Conservation (phyloP, 2,888 invertebrate genomes). For the Cosmorhoe ocellata region DNA sequence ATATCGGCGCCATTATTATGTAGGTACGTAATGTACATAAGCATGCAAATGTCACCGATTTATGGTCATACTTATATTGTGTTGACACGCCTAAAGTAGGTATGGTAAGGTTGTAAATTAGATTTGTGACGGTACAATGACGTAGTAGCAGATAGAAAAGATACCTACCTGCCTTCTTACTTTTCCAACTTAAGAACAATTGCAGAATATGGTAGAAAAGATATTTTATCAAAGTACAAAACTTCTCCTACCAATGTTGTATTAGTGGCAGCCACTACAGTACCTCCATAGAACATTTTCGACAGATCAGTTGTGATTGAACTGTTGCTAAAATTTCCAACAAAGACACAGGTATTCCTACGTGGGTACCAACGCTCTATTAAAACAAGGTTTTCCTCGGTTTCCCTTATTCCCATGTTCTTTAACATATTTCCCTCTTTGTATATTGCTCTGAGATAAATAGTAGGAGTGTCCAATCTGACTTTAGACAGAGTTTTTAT, state of each 20-base stretch:
- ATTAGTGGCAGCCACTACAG: slow-evolving; percentile 70
- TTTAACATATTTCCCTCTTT: slow-evolving; percentile 84
- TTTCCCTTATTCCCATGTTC: slow-evolving; percentile 86
- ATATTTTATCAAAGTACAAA: slow-evolving; percentile 69
- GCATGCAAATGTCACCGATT: no score
- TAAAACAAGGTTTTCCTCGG: slow-evolving; percentile 85
- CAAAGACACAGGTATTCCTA: slow-evolving; percentile 88
- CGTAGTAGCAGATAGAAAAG: background rate
- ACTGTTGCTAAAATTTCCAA: slow-evolving; percentile 86
- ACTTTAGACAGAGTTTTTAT: slow-evolving; percentile 83
- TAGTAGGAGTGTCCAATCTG: slow-evolving; percentile 85
- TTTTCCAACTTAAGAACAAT: slow-evolving; percentile 72
- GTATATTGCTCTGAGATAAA: slow-evolving; percentile 87
- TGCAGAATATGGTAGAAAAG: slow-evolving; percentile 70
- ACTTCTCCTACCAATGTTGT: slow-evolving; percentile 60
- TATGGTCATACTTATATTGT: no score
- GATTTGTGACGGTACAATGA: slow-evolving; percentile 1
- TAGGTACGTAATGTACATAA: no score
- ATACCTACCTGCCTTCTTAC: slow-evolving; percentile 33
- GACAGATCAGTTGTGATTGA: slow-evolving; percentile 87
- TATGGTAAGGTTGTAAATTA: background rate
- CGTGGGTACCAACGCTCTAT: slow-evolving; percentile 91
- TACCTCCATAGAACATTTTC: slow-evolving; percentile 88
- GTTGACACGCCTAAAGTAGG: no score
- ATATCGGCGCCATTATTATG: no score